These are phyloP conservation scores for Potamarius usumacintae DNA, from an alignment of 2,113 vertebrate species.

Conservation along the genomic window DNA sequence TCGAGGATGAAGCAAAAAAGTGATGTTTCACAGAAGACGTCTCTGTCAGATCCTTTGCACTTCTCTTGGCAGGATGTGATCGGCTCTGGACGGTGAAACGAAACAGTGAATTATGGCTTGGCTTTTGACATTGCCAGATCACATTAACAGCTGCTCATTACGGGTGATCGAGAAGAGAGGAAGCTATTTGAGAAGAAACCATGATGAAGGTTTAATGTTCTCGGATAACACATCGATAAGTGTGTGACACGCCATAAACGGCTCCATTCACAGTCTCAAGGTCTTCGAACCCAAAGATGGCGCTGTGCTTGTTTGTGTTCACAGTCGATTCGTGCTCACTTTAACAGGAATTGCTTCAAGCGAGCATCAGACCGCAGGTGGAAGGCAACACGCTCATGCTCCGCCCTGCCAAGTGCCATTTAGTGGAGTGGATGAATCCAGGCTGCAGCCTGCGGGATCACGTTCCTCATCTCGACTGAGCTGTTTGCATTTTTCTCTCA, in stretches of 20 bases:
- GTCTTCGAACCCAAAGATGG: neutral
- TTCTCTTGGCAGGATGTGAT: conserved; percentile 9
- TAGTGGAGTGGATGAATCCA: conserved; percentile 54
- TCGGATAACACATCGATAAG: neutral
- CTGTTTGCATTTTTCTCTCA: conserved; percentile 60
- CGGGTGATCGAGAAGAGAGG: neutral
- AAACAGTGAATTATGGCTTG: neutral
- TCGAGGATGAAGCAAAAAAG: neutral
- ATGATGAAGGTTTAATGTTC: neutral
- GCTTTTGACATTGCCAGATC: neutral
- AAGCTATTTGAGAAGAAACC: neutral
- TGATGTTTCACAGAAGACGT: conserved; percentile 8
- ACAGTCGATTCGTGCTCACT: conserved; percentile 1
- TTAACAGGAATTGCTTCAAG: neutral
- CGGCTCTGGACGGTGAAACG: conserved; percentile 4
- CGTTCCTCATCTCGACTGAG: conserved; percentile 55
- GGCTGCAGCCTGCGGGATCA: conserved; percentile 49
- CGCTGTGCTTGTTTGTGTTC: conserved; percentile 33
- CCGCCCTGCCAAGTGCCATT: conserved; percentile 60
- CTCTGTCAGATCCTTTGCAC: conserved; percentile 21
- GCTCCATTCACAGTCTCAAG: neutral
- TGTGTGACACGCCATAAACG: neutral
- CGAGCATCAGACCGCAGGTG: conserved; percentile 26
- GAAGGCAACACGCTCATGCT: neutral
- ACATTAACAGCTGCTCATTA: neutral